Conservation (phyloP, 2,113 vertebrate species). For the Rhinichthys klamathensis region DNA sequence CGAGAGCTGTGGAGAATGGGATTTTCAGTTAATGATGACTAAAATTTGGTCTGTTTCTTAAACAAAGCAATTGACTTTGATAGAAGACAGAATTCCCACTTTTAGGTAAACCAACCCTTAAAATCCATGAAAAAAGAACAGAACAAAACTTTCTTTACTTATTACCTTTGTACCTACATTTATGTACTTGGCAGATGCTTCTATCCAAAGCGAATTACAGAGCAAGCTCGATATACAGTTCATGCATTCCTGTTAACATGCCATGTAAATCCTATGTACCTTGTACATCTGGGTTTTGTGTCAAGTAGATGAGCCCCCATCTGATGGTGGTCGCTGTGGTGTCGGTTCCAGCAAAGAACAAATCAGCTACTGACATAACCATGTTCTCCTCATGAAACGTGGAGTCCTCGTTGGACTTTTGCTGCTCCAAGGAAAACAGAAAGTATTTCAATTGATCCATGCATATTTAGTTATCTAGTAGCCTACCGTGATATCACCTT, state of each 20-base stretch:
- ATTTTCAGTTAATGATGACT: not conserved
- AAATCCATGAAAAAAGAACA: not conserved
- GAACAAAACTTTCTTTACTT: not conserved
- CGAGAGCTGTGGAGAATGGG: not conserved
- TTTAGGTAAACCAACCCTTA: not conserved
- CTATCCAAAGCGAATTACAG: not conserved
- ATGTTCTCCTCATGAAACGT: conserved; percentile 74
- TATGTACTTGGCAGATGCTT: too few species aligned
- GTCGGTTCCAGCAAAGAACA: conserved; percentile 77
- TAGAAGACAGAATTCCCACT: not conserved
- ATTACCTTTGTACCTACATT: not conserved
- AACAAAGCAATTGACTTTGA: not conserved
- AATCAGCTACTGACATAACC: conserved; percentile 68
- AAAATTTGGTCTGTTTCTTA: not conserved
- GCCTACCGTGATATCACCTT: not conserved
- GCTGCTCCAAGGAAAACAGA: conserved; percentile 57
- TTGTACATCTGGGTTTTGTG: conserved; percentile 70
- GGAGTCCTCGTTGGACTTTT: conserved; percentile 58
- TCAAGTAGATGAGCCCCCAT: conserved; percentile 76
- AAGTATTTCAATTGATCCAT: not conserved
- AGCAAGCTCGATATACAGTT: not conserved
- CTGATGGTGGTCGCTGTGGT: conserved; percentile 72
- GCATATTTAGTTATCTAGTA: not conserved
- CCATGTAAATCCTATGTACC: not conserved
- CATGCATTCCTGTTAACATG: too few species aligned